Base-by-base conservation (phyloP, 30 jellyfish, hydroid and myxozoan species). In the Phacellophora camtschatica region DNA sequence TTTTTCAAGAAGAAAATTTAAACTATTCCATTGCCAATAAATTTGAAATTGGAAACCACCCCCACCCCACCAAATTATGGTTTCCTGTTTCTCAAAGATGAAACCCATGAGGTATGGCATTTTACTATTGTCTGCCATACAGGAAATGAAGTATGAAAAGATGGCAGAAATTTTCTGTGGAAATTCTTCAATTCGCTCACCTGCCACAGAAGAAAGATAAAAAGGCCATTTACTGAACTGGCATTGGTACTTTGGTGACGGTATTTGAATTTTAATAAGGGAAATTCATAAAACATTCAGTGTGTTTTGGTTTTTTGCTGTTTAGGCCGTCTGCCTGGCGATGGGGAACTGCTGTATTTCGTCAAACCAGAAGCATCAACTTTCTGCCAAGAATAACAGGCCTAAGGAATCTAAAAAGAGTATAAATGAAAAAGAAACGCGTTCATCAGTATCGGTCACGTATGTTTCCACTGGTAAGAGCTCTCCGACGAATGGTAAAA, bases 281-380 rank as follows among this genome's bases (percentile, higher is more conserved):
- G 18, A 41, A 15, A 56, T 34, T 41, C 48, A 7, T 7, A 3
- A 20, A 67, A 29, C 61, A 46, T 46, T 46, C 61, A 46, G 61
- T 46, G 61, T 46, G 61, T 28, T 46, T 41, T 28, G 79, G n/a
- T 65, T 25, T 39, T 22, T 48, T n/a, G 25, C 31, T 6, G 12
- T 29, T 27, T 0, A n/a, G 12, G 39, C 15, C 19, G 65, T 37
- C 30, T 8, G n/a, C 32, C 28, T 12, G 39, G 30, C 34, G 8
- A 72, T 72, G 86, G 86, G 86, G 29, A 72, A 72, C 72, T 72
- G 86, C 20, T 72, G 86, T 56, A 39, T 72, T 35, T 72, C 86
- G 59, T 24, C 86, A 48, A 61, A 59, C 57, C 33, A 72, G 46
- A 74, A 53, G 4, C 51, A 72, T 50, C 86, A 72, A 30, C 7